phyloP scores from a whole-genome alignment of 2,113 vertebrate genomes.

The Takifugu flavidus region DNA sequence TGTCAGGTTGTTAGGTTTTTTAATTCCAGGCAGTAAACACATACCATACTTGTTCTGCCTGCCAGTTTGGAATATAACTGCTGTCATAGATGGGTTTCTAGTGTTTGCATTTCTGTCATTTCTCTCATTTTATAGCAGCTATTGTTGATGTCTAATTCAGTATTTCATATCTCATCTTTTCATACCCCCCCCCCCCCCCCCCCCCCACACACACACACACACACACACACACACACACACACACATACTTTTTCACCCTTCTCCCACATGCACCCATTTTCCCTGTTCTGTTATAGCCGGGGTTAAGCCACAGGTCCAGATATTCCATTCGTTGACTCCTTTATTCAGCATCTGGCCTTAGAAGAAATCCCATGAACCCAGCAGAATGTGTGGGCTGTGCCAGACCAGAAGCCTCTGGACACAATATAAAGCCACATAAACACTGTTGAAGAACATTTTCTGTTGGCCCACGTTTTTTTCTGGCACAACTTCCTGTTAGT shows the following conservation, averaged over 20 bases:
- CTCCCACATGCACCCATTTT: not conserved
- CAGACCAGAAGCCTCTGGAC: constrained; percentile 50
- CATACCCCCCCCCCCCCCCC: not conserved
- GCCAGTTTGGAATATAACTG: constrained; percentile 40
- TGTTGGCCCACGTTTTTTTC: constrained; percentile 53
- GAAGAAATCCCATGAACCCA: constrained; percentile 51
- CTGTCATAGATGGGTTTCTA: constrained; percentile 42
- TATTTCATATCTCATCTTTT: not conserved
- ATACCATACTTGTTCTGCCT: constrained; percentile 23
- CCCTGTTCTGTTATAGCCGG: constrained; percentile 8
- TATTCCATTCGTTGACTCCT: constrained; percentile 31
- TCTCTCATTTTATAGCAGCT: constrained; percentile 12
- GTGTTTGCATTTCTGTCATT: constrained; percentile 21
- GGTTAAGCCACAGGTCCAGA: constrained; percentile 36
- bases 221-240: not conserved
- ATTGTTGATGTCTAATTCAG: not conserved
- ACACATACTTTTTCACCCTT: constrained; percentile 3
- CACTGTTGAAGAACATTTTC: constrained; percentile 42
- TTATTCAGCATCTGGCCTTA: constrained; percentile 41
- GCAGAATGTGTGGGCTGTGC: constrained; percentile 45
- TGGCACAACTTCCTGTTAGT: constrained; percentile 35
- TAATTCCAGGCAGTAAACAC: constrained; percentile 43
- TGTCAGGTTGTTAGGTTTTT: constrained; percentile 53
- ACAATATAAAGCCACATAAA: constrained; percentile 33
- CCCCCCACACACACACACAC: not conserved